Evolutionary conservation across 2,797 vertebrate species (phyloP), one percentile per base, ranked within the genome.

Genomic region (Saxicola maurus): DNA sequence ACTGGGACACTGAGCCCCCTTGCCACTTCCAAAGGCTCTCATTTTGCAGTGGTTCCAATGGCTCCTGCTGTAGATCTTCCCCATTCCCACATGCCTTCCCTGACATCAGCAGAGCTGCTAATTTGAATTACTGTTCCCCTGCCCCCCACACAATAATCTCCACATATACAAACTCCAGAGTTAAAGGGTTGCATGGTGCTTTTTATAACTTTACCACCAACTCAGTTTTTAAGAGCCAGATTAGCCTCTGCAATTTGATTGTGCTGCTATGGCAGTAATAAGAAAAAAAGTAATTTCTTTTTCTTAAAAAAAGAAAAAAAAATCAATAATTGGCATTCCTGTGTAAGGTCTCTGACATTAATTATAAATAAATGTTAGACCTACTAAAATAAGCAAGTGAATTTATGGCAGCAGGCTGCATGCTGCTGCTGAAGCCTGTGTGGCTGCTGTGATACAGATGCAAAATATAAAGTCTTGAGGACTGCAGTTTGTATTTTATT

Each of bases 281-380:
- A 46, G n/a, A 57, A 89, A 86, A 86, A 56, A 88, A 91, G 52
- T 69, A 13, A 69, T 74, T 80, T 77, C 2, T 93, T 85, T 72
- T 62, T 51, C 59, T 86, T 71, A 17, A 84, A 92, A 89, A 51
- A 52, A 7, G 35, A 35, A 40, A 57, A 8, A 51, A 43, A 56
- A 73, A 83, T 83, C 87, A 86, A 66, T 88, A 92, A 94, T 82
- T 92, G 73, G 43, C 82, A 92, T 92, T 91, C 71, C 59, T 62
- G 42, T 56, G 60, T 59, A 88, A 95, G 59, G 55, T 82, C 78
- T 38, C 67, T 61, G 65, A 73, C 77, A 82, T 94, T 89, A 94
- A 94, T 94, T 95, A 92, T 90, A 95, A 94, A 95, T 95, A 95
- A 93, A 91, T 57, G 77, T 80, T 92, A 85, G 68, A 77, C 60